These are phyloP conservation scores for Eonycteris spelaea DNA, from an alignment of 2,113 vertebrate species.

Conservation along the genomic window DNA sequence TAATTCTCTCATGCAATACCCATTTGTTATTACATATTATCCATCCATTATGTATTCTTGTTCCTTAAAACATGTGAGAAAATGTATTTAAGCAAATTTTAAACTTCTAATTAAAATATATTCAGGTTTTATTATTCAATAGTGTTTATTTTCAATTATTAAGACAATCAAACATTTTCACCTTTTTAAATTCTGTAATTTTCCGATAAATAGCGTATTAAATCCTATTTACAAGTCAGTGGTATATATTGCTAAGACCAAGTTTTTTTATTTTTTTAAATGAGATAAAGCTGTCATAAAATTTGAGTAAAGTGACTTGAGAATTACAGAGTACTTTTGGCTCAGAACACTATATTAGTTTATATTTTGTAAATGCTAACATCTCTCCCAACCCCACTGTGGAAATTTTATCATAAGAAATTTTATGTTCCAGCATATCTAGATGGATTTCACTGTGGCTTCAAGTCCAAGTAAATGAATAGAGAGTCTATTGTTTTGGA, in stretches of 20 bases:
- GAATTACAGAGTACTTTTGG: neutral
- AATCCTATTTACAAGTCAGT: neutral
- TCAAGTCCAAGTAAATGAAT: neutral
- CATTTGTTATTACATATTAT: neutral
- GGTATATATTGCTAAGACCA: neutral
- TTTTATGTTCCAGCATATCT: neutral
- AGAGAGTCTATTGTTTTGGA: neutral
- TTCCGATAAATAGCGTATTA: neutral
- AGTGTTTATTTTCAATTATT: neutral
- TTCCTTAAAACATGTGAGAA: neutral
- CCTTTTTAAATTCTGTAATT: neutral
- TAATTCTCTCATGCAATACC: neutral
- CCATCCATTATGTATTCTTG: neutral
- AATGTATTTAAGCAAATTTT: neutral
- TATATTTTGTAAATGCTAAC: neutral
- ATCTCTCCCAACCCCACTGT: no score
- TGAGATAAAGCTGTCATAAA: constrained; percentile 30
- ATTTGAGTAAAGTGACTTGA: neutral
- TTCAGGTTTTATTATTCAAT: neutral
- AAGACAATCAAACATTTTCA: neutral
- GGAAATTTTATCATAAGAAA: neutral
- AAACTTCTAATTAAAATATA: neutral
- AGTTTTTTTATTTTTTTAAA: neutral
- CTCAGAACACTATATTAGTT: neutral
- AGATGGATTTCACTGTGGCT: neutral